Base-by-base conservation (phyloP, 2,888 invertebrate genomes). In the Pasiphila rectangulata region DNA sequence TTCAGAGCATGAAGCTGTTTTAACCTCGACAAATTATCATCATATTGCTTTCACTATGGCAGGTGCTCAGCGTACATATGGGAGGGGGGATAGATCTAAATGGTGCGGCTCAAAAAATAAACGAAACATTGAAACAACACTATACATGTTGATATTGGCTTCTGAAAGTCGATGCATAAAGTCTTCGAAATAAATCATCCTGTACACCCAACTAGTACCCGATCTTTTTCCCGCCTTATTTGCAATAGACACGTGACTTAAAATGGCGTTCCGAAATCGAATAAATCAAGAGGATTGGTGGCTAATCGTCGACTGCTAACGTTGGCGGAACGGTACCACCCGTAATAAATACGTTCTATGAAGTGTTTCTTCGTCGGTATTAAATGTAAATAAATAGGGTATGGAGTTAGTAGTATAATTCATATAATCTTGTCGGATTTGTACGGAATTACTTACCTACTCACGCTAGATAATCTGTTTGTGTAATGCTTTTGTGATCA, bases 211-310 rank as follows among this genome's bases (percentile, higher is more conserved):
- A 37, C 36, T 29, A 55, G 46, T 51, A 54, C n/a, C n/a, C n/a
- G 50, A 55, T 55, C 51, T 54, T 57, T 56, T 62, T 61, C 63
- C 64, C 64, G 61, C 73, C 67, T 77, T 76, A 74, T 79, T 79
- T 76, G 75, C 69, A 56, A 54, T 48, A 43, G 57, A 61, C 86
- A 85, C 86, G 86, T 83, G 85, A 69, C 80, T 64, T 59, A 65
- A 79, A 85, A 84, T 81, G 83, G 83, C 77, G 72, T 73, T 74
- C 71, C 63, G 70, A 81, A 81, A 75, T 82, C 78, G 75, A 80
- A 82, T 79, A 75, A 83, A 80, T 83, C 82, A 79, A 85, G 82
- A 79, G 83, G 83, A 83, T 85, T 37, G 50, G 72, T 61, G 77
- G 79, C 75, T 82, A 84, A 83, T 83, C 80, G 78, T 45, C 59